phyloP scores from a whole-genome alignment of 2,113 vertebrate species.

The Bothrops jararaca region DNA sequence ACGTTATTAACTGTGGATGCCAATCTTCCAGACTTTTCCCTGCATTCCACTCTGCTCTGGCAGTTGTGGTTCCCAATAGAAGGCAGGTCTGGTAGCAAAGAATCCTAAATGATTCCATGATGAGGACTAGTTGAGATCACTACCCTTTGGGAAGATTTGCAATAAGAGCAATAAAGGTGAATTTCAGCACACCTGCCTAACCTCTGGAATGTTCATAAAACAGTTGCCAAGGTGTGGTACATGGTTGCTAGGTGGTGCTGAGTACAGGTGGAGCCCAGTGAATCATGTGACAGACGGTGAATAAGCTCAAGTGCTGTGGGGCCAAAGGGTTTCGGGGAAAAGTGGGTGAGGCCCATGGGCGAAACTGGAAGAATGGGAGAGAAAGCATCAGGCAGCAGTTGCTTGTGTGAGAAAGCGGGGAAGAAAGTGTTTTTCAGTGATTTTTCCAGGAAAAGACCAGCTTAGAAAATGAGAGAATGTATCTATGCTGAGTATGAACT shows the following conservation, averaged over 20 bases:
- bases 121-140: not conserved
- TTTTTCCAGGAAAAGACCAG: not conserved
- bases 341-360: not conserved
- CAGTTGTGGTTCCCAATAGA: not conserved
- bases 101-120: not conserved
- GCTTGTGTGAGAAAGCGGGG: no score
- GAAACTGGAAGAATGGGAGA: not conserved
- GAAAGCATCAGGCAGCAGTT: not conserved
- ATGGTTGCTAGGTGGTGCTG: constrained; percentile 2
- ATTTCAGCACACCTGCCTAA: not conserved
- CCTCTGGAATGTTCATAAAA: constrained; percentile 13
- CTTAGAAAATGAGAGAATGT: not conserved
- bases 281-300: constrained; percentile 5
- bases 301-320: not conserved
- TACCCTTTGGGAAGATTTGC: not conserved
- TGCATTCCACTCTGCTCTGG: no score
- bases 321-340: not conserved
- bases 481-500: not conserved
- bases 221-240: constrained; percentile 3
- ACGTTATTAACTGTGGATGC: not conserved
- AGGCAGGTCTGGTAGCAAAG: not conserved
- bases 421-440: not conserved
- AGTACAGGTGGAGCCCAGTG: not conserved
- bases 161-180: not conserved
- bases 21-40: not conserved